Evolutionary conservation across 2,113 vertebrate species (phyloP).

Genomic region (Machaerirhynchus nigripectus): DNA sequence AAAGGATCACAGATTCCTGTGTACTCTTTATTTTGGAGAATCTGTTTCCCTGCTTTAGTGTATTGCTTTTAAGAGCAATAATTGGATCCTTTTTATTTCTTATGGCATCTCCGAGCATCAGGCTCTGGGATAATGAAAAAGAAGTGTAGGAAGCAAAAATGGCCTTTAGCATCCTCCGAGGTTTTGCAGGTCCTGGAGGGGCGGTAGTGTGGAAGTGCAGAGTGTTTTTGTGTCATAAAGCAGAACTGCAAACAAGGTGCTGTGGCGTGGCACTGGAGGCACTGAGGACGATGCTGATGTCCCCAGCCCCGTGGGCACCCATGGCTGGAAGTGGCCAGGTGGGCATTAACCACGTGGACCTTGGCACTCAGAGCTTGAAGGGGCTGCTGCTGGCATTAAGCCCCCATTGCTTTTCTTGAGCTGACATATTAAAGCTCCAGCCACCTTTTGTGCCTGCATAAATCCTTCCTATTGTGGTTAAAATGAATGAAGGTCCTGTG

Average conservation of each 20-base stretch:
- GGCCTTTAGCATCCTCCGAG: neutral
- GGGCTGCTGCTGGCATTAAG: neutral
- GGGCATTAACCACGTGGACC: neutral
- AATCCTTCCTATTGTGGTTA: neutral
- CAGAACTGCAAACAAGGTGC: neutral
- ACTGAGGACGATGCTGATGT: rapidly evolving
- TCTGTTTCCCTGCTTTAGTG: neutral
- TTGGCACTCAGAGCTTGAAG: neutral
- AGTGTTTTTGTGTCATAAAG: neutral
- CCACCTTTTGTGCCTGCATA: neutral
- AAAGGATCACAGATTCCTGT: neutral
- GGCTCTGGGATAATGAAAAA: neutral
- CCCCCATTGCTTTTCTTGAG: neutral
- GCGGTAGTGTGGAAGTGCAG: neutral
- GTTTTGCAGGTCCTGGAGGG: neutral
- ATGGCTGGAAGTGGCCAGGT: rapidly evolving
- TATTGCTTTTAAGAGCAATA: neutral
- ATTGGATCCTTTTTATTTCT: neutral
- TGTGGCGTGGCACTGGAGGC: neutral
- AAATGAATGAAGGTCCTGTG: neutral
- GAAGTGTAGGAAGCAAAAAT: neutral
- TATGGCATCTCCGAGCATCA: neutral
- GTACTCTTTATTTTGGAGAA: neutral
- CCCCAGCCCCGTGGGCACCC: neutral
- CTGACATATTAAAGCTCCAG: neutral